Conservation (phyloP, 2,888 invertebrate genomes). For the Pyrochroa serraticornis region DNA sequence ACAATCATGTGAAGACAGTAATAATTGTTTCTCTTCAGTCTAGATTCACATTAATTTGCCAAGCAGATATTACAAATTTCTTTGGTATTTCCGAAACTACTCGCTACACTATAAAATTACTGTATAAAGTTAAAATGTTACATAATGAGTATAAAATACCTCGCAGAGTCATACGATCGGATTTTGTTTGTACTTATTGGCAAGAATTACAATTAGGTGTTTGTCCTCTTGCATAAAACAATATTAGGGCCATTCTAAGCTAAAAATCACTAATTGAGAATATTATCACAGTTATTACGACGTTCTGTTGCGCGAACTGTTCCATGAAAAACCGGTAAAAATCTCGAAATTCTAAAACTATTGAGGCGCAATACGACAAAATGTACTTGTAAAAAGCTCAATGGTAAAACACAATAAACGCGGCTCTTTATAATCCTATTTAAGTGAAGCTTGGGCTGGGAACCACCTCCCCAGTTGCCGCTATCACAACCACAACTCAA, state of each 20-base stretch:
- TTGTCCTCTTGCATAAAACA: slow-evolving; percentile 19
- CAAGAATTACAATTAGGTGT: slow-evolving; percentile 26
- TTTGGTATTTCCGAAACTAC: slow-evolving; percentile 20
- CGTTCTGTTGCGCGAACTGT: slow-evolving; percentile 7
- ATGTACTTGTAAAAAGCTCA: no score
- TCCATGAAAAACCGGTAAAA: background rate
- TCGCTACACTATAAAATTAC: slow-evolving; percentile 20
- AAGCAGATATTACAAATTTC: slow-evolving; percentile 19
- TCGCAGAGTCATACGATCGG: slow-evolving; percentile 20
- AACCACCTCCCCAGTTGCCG: no score
- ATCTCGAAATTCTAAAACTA: background rate
- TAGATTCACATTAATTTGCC: slow-evolving; percentile 10
- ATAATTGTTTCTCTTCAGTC: slow-evolving; percentile 11
- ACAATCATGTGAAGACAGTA: background rate
- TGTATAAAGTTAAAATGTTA: slow-evolving; percentile 20
- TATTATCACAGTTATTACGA: slow-evolving; percentile 27
- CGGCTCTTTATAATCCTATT: no score
- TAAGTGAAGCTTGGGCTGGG: no score
- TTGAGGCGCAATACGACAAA: no score
- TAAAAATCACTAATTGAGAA: slow-evolving; percentile 25
- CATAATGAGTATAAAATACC: slow-evolving; percentile 27
- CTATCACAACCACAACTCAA: no score
- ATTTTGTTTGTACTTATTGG: slow-evolving; percentile 27
- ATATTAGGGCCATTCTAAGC: slow-evolving; percentile 21
- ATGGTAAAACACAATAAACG: no score